Conservation (phyloP, 2,797 vertebrate species). For the Dicrostonyx torquatus region DNA sequence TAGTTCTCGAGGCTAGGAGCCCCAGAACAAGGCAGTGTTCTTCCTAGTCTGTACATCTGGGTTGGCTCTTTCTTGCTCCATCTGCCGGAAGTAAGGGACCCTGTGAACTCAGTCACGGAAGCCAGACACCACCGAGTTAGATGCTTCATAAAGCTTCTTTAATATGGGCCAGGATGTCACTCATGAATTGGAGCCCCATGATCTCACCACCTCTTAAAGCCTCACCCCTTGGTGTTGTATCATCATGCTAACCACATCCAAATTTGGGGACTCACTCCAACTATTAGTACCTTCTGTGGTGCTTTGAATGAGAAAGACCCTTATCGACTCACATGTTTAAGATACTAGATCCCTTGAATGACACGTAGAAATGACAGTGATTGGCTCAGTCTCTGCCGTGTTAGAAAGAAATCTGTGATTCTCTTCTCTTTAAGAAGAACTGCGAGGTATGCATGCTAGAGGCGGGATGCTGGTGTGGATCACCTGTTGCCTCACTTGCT, state of each 20-base stretch:
- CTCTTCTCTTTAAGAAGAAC: not conserved
- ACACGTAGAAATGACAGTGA: not conserved
- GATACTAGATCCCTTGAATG: not conserved
- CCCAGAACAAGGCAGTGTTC: not conserved
- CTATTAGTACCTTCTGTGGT: not conserved
- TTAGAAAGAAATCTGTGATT: not conserved
- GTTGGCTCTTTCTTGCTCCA: too few species aligned
- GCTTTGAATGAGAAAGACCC: not conserved
- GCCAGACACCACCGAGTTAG: not conserved
- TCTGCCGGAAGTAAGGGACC: not conserved
- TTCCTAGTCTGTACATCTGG: not conserved
- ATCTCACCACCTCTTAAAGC: not conserved
- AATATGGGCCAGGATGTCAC: not conserved
- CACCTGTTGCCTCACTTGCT: not conserved
- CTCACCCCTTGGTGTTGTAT: not conserved
- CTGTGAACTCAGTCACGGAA: not conserved
- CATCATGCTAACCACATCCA: not conserved
- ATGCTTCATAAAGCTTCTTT: not conserved
- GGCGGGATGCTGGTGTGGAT: not conserved
- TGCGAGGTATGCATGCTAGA: fast-evolving
- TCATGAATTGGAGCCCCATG: not conserved
- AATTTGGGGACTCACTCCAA: not conserved
- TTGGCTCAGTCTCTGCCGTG: not conserved
- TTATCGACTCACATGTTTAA: not conserved
- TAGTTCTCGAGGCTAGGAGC: not conserved